Evolutionary conservation across 2,888 invertebrate species (phyloP).

Genomic region (Digitonthophagus gazella): DNA sequence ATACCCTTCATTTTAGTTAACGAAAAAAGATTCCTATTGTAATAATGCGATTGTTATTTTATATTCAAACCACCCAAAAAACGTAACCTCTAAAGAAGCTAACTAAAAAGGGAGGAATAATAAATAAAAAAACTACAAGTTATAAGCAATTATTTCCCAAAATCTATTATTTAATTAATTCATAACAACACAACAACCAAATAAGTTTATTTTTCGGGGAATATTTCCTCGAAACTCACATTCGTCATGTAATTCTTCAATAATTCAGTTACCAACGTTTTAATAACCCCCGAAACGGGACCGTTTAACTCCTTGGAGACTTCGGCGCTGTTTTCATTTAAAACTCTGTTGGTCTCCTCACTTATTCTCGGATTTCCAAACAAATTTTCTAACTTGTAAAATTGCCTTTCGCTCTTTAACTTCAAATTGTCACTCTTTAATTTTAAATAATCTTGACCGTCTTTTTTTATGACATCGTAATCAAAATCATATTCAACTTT

Average conservation of each 20-base stretch:
- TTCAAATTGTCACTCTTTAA: slow-evolving; percentile 12
- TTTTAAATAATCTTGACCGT: slow-evolving; percentile 19
- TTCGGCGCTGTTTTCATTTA: slow-evolving; percentile 22
- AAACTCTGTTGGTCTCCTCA: slow-evolving; percentile 24
- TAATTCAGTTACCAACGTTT: slow-evolving; percentile 19
- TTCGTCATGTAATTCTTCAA: slow-evolving; percentile 21
- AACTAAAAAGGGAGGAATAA: no score
- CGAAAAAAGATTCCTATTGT: no score
- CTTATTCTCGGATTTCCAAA: slow-evolving; percentile 22
- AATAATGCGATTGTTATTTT: no score
- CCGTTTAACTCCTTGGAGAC: slow-evolving; percentile 21
- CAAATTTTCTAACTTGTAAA: slow-evolving; percentile 23
- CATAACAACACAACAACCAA: neutral
- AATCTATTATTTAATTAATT: no score
- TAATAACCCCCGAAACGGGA: slow-evolving; percentile 21
- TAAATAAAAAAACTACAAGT: no score
- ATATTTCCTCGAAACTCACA: slow-evolving; percentile 18
- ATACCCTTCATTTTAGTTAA: no score
- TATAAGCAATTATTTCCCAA: no score
- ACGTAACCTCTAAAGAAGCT: no score
- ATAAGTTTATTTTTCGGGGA: slow-evolving; percentile 19
- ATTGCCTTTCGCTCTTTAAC: slow-evolving; percentile 5
- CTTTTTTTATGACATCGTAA: slow-evolving; percentile 16
- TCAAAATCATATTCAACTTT: slow-evolving; percentile 20
- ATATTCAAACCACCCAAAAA: no score